Evolutionary conservation across 1,140 invertebrate species (phyloP), one percentile per base, ranked within the genome.

Genomic region (Amphibalanus amphitrite): DNA sequence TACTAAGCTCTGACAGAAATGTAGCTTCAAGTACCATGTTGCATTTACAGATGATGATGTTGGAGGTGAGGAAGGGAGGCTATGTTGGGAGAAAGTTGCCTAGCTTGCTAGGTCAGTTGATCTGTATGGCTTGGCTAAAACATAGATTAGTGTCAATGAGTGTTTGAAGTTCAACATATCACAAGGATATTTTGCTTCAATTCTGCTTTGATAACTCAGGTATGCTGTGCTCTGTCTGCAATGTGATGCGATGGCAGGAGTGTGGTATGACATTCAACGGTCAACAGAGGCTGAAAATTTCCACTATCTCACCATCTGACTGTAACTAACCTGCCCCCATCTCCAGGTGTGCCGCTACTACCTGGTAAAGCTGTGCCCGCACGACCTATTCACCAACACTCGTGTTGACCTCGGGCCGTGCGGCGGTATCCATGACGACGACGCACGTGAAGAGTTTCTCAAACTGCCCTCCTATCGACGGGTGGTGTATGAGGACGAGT

Each of bases 361-460:
- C 80, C 84, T 98, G 77, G 93, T 95, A 28, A 93, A 93, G 78
- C 98, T 98, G 79, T 98, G 96, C 80, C 95, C 95, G 23, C 92
- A 97, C 82, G 95, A 98, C 79, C 83, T 98, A 59, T 98, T 98
- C 82, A 92, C 95, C 3, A 98, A 98, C 79, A 98, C 95, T 10
- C 87, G 93, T 81, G 94, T 94, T 65, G 96, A 98, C 79, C 82
- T 95, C 20, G 91, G 65, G 10, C 65, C 65, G 0, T 98, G 95
- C 81, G 83, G 88, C 3, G 91, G 93, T 81, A 88, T 97, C n/a
- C 95, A 98, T 79, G 95, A 98, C 82, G 95, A 98, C 78, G 79
- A 79, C 38, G 75, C 86, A 6, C 80, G 82, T 70, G 80, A 81
- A 76, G 82, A 85, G 79, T 86, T 82, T 75, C 78, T 79, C 71